A percentile compares a stretch with the other conserved stretches of the same genome.
These are phyloP conservation scores for Rhingia rostrata DNA, from an alignment of 2,888 invertebrate species.

Conservation along the genomic window DNA sequence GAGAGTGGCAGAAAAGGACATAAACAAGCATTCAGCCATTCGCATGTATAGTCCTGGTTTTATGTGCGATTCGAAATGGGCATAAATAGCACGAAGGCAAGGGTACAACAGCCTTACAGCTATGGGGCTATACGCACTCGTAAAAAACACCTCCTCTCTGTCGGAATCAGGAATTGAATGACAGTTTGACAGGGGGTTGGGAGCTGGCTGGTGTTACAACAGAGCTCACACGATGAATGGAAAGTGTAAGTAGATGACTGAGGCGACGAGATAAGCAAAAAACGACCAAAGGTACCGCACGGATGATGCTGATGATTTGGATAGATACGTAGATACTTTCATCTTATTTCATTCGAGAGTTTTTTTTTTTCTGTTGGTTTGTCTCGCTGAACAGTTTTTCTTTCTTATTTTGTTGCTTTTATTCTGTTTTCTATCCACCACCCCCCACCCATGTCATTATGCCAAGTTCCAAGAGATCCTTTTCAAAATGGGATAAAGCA, in stretches of 20 bases:
- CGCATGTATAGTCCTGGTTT: conserved; percentile 32
- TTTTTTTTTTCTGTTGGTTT: background rate
- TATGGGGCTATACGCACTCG: conserved; percentile 51
- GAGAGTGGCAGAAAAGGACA: conserved; percentile 5
- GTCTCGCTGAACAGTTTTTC: conserved; percentile 9
- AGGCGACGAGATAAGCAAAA: conserved; percentile 72
- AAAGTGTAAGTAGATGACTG: conserved; percentile 57
- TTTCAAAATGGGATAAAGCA: conserved; percentile 74
- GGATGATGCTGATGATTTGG: conserved; percentile 74
- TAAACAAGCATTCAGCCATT: conserved; percentile 25
- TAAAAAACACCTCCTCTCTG: conserved; percentile 66
- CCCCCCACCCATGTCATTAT: conserved; percentile 9
- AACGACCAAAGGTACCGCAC: conserved; percentile 73
- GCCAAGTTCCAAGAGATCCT: conserved; percentile 41
- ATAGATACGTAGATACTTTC: conserved; percentile 72
- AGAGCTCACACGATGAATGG: conserved; percentile 35
- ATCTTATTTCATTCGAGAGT: conserved; percentile 59
- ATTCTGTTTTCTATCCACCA: conserved; percentile 32
- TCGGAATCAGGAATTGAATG: conserved; percentile 69
- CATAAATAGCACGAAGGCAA: conserved; percentile 51
- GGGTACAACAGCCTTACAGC: conserved; percentile 13
- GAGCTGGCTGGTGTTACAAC: conserved; percentile 5
- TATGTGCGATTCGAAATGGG: conserved; percentile 44
- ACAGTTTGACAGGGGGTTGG: conserved; percentile 65
- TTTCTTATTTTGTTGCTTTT: conserved; percentile 50